Evolutionary conservation across 1,140 invertebrate species (phyloP).

Genomic region (Adoxophyes honmai): DNA sequence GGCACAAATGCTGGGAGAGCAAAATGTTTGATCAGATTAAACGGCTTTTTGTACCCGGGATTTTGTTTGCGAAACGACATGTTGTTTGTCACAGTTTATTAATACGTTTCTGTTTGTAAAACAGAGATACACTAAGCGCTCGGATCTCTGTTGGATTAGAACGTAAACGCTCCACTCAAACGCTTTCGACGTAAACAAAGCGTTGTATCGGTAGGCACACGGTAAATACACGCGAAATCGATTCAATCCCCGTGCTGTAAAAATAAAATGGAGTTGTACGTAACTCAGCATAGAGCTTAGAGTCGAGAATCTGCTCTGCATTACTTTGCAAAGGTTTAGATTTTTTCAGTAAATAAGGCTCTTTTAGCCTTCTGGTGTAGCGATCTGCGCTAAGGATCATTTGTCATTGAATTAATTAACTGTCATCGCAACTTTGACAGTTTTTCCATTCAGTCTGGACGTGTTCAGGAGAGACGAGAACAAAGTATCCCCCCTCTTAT

Average conservation of each 20-base stretch:
- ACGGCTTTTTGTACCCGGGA: constrained; percentile 14
- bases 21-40: constrained; percentile 31
- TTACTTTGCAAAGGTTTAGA: not conserved
- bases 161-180: not conserved
- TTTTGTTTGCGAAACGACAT: constrained; percentile 14
- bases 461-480: not conserved
- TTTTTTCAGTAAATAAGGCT: not conserved
- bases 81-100: constrained; percentile 15
- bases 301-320: not conserved
- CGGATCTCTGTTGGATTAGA: constrained; percentile 3
- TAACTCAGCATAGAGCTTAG: not conserved
- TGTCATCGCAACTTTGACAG: constrained; percentile 12
- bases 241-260: not conserved
- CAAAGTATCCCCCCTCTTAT: not conserved
- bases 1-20: constrained; percentile 24
- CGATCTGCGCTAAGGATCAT: not conserved
- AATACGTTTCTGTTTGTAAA: constrained; percentile 11
- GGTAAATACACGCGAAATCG: not conserved
- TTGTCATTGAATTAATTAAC: constrained; percentile 11
- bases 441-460: constrained; percentile 2
- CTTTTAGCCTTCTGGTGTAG: not conserved
- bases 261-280: not conserved
- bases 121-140: constrained; percentile 2
- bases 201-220: not conserved
- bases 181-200: not conserved